Percentiles rank a stretch among this genome's conserved stretches.
Evolutionary conservation across 2,888 invertebrate genomes (phyloP).

Genomic region (Hypselothyrea guttata): DNA sequence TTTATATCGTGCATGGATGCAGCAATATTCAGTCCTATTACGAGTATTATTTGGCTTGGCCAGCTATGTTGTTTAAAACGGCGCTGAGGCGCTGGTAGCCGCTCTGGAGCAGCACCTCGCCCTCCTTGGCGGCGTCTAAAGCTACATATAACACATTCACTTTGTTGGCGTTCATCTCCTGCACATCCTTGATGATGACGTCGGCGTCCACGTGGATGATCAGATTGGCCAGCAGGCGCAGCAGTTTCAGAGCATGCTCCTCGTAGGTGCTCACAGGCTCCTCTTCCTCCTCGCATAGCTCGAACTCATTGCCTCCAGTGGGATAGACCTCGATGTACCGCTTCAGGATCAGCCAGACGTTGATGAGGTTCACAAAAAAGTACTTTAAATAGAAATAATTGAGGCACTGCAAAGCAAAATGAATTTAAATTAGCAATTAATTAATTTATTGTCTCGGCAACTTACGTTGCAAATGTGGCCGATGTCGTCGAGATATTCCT

Average conservation of each 20-base stretch:
- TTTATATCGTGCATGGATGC: slow-evolving; percentile 45
- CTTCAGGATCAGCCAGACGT: slow-evolving; percentile 71
- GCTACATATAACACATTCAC: slow-evolving; percentile 42
- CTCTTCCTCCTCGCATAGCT: slow-evolving; percentile 64
- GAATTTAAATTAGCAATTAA: neutral
- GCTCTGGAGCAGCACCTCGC: slow-evolving; percentile 49
- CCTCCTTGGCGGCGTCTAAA: slow-evolving; percentile 41
- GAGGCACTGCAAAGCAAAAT: slow-evolving; percentile 66
- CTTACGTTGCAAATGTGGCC: slow-evolving; percentile 76
- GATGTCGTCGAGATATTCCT: slow-evolving; percentile 80
- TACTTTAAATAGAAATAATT: slow-evolving; percentile 79
- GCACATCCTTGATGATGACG: slow-evolving; percentile 33
- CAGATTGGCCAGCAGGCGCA: slow-evolving; percentile 55
- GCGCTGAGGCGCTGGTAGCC: slow-evolving; percentile 47
- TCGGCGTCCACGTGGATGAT: slow-evolving; percentile 25
- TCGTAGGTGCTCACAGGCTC: slow-evolving; percentile 58
- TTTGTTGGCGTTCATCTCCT: slow-evolving; percentile 38
- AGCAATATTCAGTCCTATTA: slow-evolving; percentile 66
- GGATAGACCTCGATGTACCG: slow-evolving; percentile 46
- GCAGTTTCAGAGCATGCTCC: slow-evolving; percentile 52
- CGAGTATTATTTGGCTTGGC: slow-evolving; percentile 62
- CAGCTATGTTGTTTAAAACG: slow-evolving; percentile 45
- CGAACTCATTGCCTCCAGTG: slow-evolving; percentile 60
- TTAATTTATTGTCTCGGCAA: accelerated
- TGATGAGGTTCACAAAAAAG: slow-evolving; percentile 73